These are phyloP conservation scores for Bibio marci DNA, from an alignment of 2,888 invertebrate genomes.

Conservation along the genomic window DNA sequence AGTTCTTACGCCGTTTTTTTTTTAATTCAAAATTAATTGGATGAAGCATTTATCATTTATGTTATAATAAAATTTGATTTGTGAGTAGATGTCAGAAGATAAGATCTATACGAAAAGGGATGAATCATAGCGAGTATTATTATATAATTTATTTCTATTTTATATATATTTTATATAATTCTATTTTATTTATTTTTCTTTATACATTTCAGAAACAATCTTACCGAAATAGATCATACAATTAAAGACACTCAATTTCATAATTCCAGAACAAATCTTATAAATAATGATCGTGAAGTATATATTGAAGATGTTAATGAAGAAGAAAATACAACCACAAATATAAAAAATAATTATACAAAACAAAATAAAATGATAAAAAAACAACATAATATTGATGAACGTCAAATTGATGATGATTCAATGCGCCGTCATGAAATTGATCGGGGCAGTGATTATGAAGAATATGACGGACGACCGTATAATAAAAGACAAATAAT, in stretches of 20 bases:
- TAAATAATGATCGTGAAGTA: conserved; percentile 26
- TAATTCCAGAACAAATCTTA: conserved; percentile 29
- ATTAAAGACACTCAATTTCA: conserved; percentile 28
- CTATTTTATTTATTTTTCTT: not conserved
- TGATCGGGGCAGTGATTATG: conserved; percentile 52
- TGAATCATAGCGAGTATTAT: no score
- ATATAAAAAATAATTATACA: conserved; percentile 11
- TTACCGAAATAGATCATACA: conserved; percentile 17
- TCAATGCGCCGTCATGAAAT: conserved; percentile 60
- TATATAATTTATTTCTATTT: not conserved
- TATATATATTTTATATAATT: not conserved
- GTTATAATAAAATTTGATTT: no score
- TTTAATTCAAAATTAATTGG: no score
- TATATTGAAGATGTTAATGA: conserved; percentile 23
- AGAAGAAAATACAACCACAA: conserved; percentile 28
- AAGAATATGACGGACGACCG: conserved; percentile 25
- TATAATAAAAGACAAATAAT: conserved; percentile 14
- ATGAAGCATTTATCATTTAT: no score
- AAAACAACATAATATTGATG: conserved; percentile 15
- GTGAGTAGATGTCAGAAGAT: no score
- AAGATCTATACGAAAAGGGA: no score
- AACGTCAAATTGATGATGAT: conserved; percentile 45
- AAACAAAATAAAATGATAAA: conserved; percentile 10
- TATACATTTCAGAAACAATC: conserved; percentile 16
- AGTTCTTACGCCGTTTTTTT: no score